Percentiles rank a stretch among this genome's conserved stretches.
Evolutionary conservation across 35 echinoderm and acorn worm species (phyloP).

Genomic region (Apostichopus parvimensis): DNA sequence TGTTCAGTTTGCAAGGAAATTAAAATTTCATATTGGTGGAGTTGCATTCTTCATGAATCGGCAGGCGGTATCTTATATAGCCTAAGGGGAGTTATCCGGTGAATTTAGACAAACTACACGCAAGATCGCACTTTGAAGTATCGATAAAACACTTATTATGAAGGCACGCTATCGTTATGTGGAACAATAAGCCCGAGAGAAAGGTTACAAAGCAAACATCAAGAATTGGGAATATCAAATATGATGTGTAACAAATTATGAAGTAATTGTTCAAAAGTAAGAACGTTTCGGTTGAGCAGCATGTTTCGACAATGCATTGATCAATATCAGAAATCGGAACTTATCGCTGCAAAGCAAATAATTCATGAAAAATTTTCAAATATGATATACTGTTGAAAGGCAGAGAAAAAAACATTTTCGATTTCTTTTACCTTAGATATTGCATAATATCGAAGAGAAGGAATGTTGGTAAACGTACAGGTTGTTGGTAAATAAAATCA

Average conservation of each 20-base stretch:
- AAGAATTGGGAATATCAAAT: neutral
- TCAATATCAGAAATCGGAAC: too few species aligned
- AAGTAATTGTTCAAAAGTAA: neutral
- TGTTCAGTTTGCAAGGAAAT: constrained; percentile 26
- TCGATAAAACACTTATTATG: constrained; percentile 36
- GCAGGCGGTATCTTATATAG: constrained; percentile 24
- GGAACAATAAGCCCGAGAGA: neutral
- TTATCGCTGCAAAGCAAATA: too few species aligned
- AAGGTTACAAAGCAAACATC: neutral
- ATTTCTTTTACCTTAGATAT: too few species aligned
- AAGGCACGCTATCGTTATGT: neutral
- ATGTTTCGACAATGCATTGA: too few species aligned
- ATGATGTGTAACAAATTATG: neutral
- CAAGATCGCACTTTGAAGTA: constrained; percentile 44
- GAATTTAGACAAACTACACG: constrained; percentile 37
- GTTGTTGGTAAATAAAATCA: too few species aligned
- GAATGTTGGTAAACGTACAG: too few species aligned
- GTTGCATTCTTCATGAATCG: constrained; percentile 39
- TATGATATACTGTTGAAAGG: too few species aligned
- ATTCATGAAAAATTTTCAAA: too few species aligned
- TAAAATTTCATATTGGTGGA: constrained; percentile 26
- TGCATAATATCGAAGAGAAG: too few species aligned
- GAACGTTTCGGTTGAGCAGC: too few species aligned
- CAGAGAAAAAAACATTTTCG: too few species aligned
- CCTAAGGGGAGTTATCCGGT: constrained; percentile 28